Percentiles rank a stretch among this genome's conserved stretches.
Evolutionary conservation across 2,888 invertebrate species (phyloP).

Genomic region (Lottia gigantea): DNA sequence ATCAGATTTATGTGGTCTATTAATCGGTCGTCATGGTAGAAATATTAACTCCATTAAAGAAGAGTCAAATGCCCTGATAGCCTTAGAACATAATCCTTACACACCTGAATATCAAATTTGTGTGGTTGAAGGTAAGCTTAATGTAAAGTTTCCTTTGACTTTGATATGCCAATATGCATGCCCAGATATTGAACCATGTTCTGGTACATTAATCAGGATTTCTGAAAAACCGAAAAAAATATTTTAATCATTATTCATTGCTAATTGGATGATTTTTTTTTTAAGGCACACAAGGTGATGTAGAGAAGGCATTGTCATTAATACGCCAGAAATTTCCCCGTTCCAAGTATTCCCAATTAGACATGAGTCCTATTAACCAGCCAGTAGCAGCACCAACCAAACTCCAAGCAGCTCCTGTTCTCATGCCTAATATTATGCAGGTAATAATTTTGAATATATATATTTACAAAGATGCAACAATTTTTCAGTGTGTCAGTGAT

Average conservation of each 20-base stretch:
- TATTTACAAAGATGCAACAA: too few species aligned
- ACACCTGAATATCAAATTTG: slow-evolving; percentile 83
- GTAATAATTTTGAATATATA: slow-evolving; percentile 41
- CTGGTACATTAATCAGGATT: too few species aligned
- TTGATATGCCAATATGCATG: too few species aligned
- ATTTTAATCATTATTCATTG: too few species aligned
- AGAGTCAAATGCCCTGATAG: slow-evolving; percentile 82
- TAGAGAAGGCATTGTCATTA: slow-evolving; percentile 84
- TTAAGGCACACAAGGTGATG: slow-evolving; percentile 79
- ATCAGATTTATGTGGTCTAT: slow-evolving; percentile 79
- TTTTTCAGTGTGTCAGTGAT: too few species aligned
- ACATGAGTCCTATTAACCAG: slow-evolving; percentile 74
- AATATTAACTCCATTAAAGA: slow-evolving; percentile 83
- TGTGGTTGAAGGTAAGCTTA: slow-evolving; percentile 78
- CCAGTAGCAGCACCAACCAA: slow-evolving; percentile 21
- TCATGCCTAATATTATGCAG: slow-evolving; percentile 62
- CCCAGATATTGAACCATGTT: too few species aligned
- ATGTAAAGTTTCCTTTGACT: too few species aligned
- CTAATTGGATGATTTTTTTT: too few species aligned
- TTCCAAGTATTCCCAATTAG: slow-evolving; percentile 83
- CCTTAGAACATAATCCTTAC: slow-evolving; percentile 82
- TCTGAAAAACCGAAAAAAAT: too few species aligned
- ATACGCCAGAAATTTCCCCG: slow-evolving; percentile 87
- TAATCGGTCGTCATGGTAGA: slow-evolving; percentile 86
- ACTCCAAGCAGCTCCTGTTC: slow-evolving; percentile 43